Conservation (phyloP, 2,888 invertebrate genomes). For the Isoperla grammatica region DNA sequence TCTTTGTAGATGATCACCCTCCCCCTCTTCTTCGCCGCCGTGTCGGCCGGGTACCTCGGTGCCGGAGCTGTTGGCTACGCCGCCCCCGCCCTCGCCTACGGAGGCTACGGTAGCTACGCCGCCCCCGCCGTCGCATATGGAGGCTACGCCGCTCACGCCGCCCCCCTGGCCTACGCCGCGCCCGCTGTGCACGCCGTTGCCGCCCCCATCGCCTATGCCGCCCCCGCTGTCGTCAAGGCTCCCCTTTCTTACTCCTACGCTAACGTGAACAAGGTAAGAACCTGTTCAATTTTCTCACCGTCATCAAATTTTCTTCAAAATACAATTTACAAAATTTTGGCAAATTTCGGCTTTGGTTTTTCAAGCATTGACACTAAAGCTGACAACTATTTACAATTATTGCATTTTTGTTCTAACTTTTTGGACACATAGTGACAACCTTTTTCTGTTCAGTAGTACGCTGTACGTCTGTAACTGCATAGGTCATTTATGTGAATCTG, state of each 20-base stretch:
- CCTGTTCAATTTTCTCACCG: too few relatives aligned
- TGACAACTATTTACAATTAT: too few relatives aligned
- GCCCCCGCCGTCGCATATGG: not conserved
- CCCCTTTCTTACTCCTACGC: conserved; percentile 9
- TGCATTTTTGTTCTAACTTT: too few relatives aligned
- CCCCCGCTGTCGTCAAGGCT: not conserved
- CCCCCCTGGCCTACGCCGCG: conserved; percentile 1
- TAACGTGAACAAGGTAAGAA: conserved; percentile 5
- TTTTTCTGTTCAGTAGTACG: too few relatives aligned
- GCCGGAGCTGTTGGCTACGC: conserved; percentile 48
- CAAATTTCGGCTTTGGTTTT: too few relatives aligned
- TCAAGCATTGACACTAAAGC: too few relatives aligned
- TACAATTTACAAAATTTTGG: too few relatives aligned
- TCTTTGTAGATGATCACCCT: conserved; percentile 21
- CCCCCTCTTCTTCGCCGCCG: conserved; percentile 37
- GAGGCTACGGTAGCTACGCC: conserved; percentile 33
- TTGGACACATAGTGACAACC: too few relatives aligned
- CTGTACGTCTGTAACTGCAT: too few relatives aligned
- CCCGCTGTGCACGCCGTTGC: not conserved
- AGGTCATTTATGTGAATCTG: too few relatives aligned
- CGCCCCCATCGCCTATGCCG: conserved; percentile 5
- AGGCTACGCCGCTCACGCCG: conserved; percentile 1
- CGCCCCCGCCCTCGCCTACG: conserved; percentile 44
- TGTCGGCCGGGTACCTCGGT: conserved; percentile 38
- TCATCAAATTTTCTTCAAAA: too few relatives aligned